Evolutionary conservation across 30 jellyfish, hydroid and myxozoan genomes (phyloP), one percentile per base, ranked within the genome.

Genomic region (Aurelia sp.): DNA sequence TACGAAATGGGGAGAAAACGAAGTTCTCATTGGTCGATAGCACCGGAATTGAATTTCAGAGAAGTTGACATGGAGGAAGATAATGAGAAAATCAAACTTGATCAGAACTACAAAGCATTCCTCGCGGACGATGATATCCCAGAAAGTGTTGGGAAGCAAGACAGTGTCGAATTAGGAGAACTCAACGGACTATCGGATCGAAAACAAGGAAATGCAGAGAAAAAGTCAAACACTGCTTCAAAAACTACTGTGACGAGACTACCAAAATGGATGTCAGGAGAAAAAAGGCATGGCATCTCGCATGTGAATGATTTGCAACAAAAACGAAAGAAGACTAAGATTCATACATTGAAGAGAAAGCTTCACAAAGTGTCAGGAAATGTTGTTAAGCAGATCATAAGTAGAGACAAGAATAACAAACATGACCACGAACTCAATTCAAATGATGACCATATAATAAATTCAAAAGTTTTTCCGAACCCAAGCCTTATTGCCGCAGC

Each of bases 61-160:
- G 99, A 96, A 67, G 71, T 96, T 5, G 99, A 90, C 11, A 17
- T 95, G 74, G 97, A 96, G 47, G 98, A 96, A 9, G 99, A 96
- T 76, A 92, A 89, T 17, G 99, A 96, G 78, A 96, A 81, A 67
- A 83, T 96, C 10, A 87, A 87, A 48, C 91, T 96, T 33, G 99
- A 96, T 84, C 95, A 84, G 38, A 90, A 96, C 60, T 96, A 90
- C 55, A 90, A 95, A 76, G 91, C 88, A 17, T 95, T 95, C 81
- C 74, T 95, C 11, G 97, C 85, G 27, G 91, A 82, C 57, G 97
- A 89, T 53, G 97, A 94, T 35, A 81, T 55, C 52, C 82, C 85
- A 19, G 63, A 19, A 1, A 17, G 16, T 9, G 38, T 59, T 58
- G 71, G 24, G 10, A 88, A 68, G 62, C 38, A 59, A 24, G 78